A percentile compares a stretch with the other conserved stretches of the same genome.
These are phyloP conservation scores for Oxycera nigricornis DNA, from an alignment of 2,888 invertebrate species.

Conservation along the genomic window DNA sequence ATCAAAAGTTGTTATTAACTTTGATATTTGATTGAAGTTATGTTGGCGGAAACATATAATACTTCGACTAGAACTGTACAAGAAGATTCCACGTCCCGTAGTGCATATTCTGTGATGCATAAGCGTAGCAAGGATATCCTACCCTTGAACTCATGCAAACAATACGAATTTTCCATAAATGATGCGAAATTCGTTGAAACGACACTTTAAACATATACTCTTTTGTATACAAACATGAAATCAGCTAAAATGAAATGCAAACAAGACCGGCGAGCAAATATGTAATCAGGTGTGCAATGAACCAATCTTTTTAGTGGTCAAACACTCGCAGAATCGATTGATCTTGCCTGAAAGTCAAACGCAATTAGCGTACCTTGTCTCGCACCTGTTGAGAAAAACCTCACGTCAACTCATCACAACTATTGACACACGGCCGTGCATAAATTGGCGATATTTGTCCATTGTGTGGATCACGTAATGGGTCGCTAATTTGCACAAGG, in stretches of 20 bases:
- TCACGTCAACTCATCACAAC: neutral
- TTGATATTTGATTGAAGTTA: too few species aligned
- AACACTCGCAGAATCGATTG: neutral
- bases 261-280: conserved; percentile 25
- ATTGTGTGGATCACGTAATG: neutral
- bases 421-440: neutral
- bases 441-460: neutral
- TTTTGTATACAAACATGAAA: too few species aligned
- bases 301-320: neutral
- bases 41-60: too few species aligned
- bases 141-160: too few species aligned
- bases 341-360: conserved; percentile 27
- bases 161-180: too few species aligned
- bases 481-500: neutral
- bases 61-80: too few species aligned
- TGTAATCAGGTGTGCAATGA: conserved; percentile 40
- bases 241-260: conserved; percentile 29
- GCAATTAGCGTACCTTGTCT: conserved; percentile 15
- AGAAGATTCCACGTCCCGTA: too few species aligned
- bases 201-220: too few species aligned
- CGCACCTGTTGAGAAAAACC: neutral
- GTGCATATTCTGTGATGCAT: too few species aligned
- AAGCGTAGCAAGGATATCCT: too few species aligned
- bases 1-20: too few species aligned
- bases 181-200: too few species aligned